phyloP scores from a whole-genome alignment of 2,888 invertebrate genomes.

The Trichacis sp. region DNA sequence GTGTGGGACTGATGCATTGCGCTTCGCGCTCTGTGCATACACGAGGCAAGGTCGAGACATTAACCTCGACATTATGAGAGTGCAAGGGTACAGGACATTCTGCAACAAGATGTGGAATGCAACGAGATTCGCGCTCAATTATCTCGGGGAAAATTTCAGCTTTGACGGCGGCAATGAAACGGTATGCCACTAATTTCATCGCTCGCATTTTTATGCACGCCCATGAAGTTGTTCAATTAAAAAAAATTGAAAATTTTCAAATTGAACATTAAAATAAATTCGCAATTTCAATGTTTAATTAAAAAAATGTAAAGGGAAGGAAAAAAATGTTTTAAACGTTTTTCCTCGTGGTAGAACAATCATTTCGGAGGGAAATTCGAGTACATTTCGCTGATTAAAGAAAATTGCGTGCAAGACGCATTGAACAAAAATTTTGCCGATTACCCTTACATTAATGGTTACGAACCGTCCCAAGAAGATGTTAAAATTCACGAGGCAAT shows the following conservation, averaged over 20 bases:
- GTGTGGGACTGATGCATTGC: constrained; percentile 94
- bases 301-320: no score
- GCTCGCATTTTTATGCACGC: constrained; percentile 2
- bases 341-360: constrained; percentile 19
- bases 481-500: constrained; percentile 57
- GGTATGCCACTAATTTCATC: constrained; percentile 43
- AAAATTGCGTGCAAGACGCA: constrained; percentile 60
- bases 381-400: constrained; percentile 54
- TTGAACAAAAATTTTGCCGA: constrained; percentile 66
- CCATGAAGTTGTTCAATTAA: no score
- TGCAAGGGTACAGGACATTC: constrained; percentile 95
- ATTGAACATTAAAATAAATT: no score
- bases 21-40: constrained; percentile 91
- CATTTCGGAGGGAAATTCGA: constrained; percentile 15
- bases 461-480: constrained; percentile 67
- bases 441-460: constrained; percentile 68
- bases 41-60: constrained; percentile 93
- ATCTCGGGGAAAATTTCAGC: constrained; percentile 73
- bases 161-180: constrained; percentile 66
- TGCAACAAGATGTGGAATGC: constrained; percentile 99
- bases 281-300: no score
- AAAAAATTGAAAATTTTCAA: no score
- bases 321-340: no score
- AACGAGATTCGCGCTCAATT: constrained; percentile 88
- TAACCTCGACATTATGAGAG: constrained; percentile 94